Base-by-base conservation (phyloP, 2,113 vertebrate species). In the Petrocephalus microphthalmus region DNA sequence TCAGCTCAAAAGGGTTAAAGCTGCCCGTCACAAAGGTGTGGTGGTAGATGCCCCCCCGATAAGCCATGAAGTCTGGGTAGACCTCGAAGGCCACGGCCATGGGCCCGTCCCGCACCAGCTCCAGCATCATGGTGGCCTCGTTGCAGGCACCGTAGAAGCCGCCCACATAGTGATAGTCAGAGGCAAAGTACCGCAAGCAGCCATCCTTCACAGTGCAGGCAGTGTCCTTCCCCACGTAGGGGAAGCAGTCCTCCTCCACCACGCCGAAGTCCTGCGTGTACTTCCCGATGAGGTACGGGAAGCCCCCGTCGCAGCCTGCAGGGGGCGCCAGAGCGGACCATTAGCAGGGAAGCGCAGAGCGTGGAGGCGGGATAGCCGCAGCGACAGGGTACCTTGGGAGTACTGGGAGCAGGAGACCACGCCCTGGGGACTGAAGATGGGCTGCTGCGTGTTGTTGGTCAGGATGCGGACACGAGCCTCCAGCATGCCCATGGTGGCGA, bases 71-170 rank as follows among this genome's bases (percentile, higher is more conserved):
- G 92, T 99, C 98, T 8, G 91, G 53, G 52, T 98, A 97, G 47
- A 99, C 97, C 91, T 99, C 96, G n/a, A 99, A 97, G 33, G 97
- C 95, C 33, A 99, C 96, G 0, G 93, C 93, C 94, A 99, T 78
- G 0, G 98, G 98, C 3, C 98, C 98, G 0, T 93, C 94, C 3
- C 92, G 90, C 19, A 99, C 94, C 90, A 99, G 96, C 56, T 99
- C 98, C 0, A 96, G 89, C 92, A 96, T 98, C 98, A 99, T 99
- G 74, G 96, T 94, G 4, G 90, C 93, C 93, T 99, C 98, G 17
- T 96, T 99, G 94, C 98, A 99, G 51, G 95, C 98, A 0, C 98
- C 98, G 7, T 99, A 99, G 91, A 99, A 99, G 0, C 98, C 98
- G 0, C 98, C 98, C 0, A 99, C 97, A 0, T 99, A 99, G 91